A percentile compares a stretch with the other conserved stretches of the same genome.
Conservation (phyloP, 1,140 invertebrate species). For the Spodoptera litura region DNA sequence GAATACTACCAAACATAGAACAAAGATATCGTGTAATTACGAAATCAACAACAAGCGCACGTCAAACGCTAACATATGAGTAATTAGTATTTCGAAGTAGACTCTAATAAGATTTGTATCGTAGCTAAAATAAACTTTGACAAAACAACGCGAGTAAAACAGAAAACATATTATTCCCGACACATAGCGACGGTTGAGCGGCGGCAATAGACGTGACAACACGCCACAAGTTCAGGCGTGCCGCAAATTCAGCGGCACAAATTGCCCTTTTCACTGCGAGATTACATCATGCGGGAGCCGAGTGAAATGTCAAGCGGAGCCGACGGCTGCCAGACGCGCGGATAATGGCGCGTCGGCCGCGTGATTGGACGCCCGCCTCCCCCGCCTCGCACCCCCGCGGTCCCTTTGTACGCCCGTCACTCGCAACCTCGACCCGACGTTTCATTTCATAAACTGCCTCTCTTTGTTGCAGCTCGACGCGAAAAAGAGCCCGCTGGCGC, state of each 20-base stretch:
- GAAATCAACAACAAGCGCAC: conserved; percentile 4
- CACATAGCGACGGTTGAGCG: conserved; percentile 70
- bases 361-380: conserved; percentile 81
- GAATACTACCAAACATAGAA: neutral
- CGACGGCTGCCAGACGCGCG: conserved; percentile 85
- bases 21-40: conserved; percentile 1
- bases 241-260: conserved; percentile 85
- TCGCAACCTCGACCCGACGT: conserved; percentile 79
- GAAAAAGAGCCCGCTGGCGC: conserved; percentile 97
- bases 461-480: conserved; percentile 95
- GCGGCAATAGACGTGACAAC: conserved; percentile 82
- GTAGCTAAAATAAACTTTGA: conserved; percentile 40
- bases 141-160: conserved; percentile 64
- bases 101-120: conserved; percentile 40
- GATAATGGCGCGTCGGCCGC: conserved; percentile 86
- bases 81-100: conserved; percentile 30
- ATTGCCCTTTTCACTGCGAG: conserved; percentile 86
- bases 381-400: conserved; percentile 64
- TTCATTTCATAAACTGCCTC: conserved; percentile 84
- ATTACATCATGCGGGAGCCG: conserved; percentile 86
- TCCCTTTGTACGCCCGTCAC: conserved; percentile 82
- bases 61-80: conserved; percentile 7
- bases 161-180: conserved; percentile 64
- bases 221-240: conserved; percentile 79
- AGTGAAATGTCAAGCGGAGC: conserved; percentile 86